Percentiles rank a stretch among this genome's conserved stretches.
phyloP scores from a whole-genome alignment of 2,888 invertebrate genomes.

The Lochmaea capreae region DNA sequence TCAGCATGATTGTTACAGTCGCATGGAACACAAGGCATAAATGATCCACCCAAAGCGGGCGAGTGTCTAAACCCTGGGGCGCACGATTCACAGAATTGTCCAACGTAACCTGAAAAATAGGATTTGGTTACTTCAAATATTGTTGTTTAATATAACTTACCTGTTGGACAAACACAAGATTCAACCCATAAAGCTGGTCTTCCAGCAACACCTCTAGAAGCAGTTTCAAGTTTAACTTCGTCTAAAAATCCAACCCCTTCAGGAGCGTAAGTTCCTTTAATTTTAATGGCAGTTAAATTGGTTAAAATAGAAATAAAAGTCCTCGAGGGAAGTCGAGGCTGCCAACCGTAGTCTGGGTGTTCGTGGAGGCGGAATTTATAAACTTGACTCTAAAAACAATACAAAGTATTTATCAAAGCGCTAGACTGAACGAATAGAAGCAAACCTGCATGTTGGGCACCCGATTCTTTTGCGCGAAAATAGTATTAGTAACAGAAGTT shows the following conservation, averaged over 20 bases:
- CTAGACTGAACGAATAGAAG: neutral
- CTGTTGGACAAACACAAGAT: conserved; percentile 89
- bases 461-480: conserved; percentile 91
- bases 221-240: conserved; percentile 90
- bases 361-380: conserved; percentile 93
- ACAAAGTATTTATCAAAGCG: neutral
- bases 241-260: conserved; percentile 90
- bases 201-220: conserved; percentile 79
- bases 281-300: conserved; percentile 93
- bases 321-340: conserved; percentile 86
- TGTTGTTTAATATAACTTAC: conserved; percentile 54
- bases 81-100: conserved; percentile 98
- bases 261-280: conserved; percentile 90
- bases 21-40: conserved; percentile 94
- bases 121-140: conserved; percentile 1
- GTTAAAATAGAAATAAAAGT: conserved; percentile 94
- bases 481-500: conserved; percentile 86
- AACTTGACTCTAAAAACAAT: conserved; percentile 71
- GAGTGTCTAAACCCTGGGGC: conserved; percentile 94
- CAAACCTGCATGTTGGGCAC: conserved; percentile 78
- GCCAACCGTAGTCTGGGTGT: conserved; percentile 85
- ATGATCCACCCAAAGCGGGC: conserved; percentile 80
- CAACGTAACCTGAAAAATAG: conserved; percentile 73
- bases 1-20: conserved; percentile 97
- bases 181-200: conserved; percentile 93